Evolutionary conservation across 2,797 vertebrate genomes (phyloP).

Genomic region (Xiphorhynchus erythropygius): DNA sequence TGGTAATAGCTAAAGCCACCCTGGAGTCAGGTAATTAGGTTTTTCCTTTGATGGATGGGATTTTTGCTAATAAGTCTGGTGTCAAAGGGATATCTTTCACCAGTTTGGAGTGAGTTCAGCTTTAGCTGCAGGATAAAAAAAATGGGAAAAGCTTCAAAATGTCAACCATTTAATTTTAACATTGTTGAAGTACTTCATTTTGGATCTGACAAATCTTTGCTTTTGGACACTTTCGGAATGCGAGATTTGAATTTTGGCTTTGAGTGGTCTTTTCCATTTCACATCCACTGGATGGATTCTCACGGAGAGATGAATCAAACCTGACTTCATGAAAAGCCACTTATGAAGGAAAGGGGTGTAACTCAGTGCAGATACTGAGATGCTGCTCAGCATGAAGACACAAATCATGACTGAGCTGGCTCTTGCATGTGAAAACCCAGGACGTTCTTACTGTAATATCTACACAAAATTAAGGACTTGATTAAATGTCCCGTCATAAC

Average conservation of each 20-base stretch:
- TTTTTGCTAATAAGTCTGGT: constrained; percentile 28
- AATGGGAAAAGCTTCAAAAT: background rate
- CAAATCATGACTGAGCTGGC: background rate
- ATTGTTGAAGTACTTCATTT: constrained; percentile 14
- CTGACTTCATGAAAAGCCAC: background rate
- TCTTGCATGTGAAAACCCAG: constrained; percentile 26
- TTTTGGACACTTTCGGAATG: background rate
- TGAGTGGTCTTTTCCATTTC: background rate
- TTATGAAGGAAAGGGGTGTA: background rate
- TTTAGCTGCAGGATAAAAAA: constrained; percentile 4
- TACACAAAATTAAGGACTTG: constrained; percentile 52
- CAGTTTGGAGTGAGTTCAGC: background rate
- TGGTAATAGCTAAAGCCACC: constrained; percentile 14
- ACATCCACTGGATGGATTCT: background rate
- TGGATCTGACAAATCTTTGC: background rate
- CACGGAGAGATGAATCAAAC: background rate
- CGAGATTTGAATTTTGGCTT: constrained; percentile 23
- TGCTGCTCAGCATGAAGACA: background rate
- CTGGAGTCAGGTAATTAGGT: constrained; percentile 14
- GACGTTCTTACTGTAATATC: constrained; percentile 9
- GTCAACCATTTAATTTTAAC: constrained; percentile 7
- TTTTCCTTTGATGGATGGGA: constrained; percentile 1
- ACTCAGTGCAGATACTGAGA: background rate
- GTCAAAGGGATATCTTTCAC: background rate
- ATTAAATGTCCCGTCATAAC: constrained; percentile 53